phyloP scores from a whole-genome alignment of 2,113 vertebrate genomes.

The Indicator indicator region DNA sequence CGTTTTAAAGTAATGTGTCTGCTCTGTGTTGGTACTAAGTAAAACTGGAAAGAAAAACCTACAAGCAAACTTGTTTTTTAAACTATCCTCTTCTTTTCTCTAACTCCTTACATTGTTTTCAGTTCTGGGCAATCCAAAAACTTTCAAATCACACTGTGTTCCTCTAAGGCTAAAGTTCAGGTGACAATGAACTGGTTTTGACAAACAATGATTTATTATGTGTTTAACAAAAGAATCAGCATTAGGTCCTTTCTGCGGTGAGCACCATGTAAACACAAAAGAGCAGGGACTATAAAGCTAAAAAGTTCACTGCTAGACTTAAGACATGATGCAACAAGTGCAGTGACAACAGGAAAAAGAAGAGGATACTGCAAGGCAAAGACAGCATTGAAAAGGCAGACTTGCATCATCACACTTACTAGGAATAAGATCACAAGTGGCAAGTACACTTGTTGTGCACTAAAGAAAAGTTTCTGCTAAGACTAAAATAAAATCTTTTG shows the following conservation, averaged over 20 bases:
- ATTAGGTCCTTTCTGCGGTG: not conserved
- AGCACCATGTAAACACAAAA: not conserved
- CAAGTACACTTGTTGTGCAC: not conserved
- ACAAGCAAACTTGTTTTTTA: conserved; percentile 39
- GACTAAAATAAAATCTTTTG: not conserved
- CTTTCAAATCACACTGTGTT: not conserved
- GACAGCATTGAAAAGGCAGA: not conserved
- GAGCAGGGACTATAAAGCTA: not conserved
- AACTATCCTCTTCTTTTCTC: not conserved
- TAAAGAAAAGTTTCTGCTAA: conserved; percentile 23
- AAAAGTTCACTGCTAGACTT: not conserved
- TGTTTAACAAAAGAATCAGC: not conserved
- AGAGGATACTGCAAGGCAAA: not conserved
- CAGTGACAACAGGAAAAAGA: not conserved
- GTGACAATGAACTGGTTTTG: not conserved
- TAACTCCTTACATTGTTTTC: not conserved
- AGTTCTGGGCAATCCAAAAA: not conserved
- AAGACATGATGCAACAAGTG: conserved; percentile 28
- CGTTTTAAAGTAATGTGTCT: conserved; percentile 84
- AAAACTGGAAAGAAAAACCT: conserved; percentile 27
- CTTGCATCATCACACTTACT: not conserved
- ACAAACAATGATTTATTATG: not conserved
- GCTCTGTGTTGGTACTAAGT: conserved; percentile 72
- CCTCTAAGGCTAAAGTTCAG: not conserved
- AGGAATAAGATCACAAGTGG: not conserved